Conservation (phyloP, 1,140 invertebrate species). For the Drusus annulatus region DNA sequence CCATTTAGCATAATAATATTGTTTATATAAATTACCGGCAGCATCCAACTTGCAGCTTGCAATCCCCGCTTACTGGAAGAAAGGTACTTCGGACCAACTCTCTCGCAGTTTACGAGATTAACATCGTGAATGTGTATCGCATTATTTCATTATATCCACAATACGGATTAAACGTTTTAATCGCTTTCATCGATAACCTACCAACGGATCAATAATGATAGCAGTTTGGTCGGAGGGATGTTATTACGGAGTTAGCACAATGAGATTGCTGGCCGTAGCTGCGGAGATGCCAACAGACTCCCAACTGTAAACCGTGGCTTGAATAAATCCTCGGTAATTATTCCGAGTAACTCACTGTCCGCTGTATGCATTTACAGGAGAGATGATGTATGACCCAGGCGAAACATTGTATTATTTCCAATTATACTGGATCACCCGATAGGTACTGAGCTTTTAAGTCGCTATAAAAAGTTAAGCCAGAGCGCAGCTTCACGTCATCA, state of each 20-base stretch:
- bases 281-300: constrained; percentile 40
- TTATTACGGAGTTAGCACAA: constrained; percentile 56
- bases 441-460: too few relatives aligned
- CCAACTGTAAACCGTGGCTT: constrained; percentile 38
- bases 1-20: too few relatives aligned
- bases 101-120: background rate
- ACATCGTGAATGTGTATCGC: constrained; percentile 32
- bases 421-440: background rate
- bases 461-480: too few relatives aligned
- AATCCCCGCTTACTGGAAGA: background rate
- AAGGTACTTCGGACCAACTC: background rate
- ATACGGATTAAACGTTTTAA: constrained; percentile 43
- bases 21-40: too few relatives aligned
- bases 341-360: constrained; percentile 1
- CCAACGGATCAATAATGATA: constrained; percentile 49
- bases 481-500: too few relatives aligned
- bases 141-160: constrained; percentile 41
- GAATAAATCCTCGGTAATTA: constrained; percentile 51
- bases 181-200: constrained; percentile 34
- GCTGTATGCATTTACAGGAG: constrained; percentile 28
- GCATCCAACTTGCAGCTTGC: too few relatives aligned
- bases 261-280: constrained; percentile 26
- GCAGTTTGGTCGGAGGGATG: constrained; percentile 45
- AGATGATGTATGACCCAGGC: constrained; percentile 13
- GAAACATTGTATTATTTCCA: constrained; percentile 23